A percentile compares a stretch with the other conserved stretches of the same genome.
phyloP scores from a whole-genome alignment of 2,113 vertebrate species.

The Strix uralensis region DNA sequence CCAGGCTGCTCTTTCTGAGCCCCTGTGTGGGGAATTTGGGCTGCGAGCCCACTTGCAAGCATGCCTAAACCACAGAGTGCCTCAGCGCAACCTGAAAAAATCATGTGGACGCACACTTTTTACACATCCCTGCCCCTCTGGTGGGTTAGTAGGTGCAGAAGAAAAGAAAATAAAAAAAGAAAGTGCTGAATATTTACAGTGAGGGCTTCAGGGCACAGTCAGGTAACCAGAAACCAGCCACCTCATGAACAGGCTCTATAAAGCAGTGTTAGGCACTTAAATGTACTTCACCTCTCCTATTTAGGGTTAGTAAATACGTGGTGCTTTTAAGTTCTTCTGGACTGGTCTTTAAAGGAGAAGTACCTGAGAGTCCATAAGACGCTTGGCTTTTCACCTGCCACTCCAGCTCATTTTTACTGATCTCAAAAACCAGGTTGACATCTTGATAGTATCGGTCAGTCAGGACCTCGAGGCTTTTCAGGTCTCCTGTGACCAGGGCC shows the following conservation, averaged over 20 bases:
- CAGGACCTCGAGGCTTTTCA: constrained; percentile 49
- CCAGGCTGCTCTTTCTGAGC: background rate
- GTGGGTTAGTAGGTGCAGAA: background rate
- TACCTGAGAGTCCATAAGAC: constrained; percentile 77
- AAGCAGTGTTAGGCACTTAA: background rate
- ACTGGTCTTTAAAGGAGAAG: background rate
- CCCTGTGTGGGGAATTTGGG: background rate
- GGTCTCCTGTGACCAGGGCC: constrained; percentile 64
- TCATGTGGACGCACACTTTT: fast-evolving
- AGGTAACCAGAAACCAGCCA: background rate
- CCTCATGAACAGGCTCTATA: background rate
- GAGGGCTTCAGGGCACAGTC: too few relatives aligned
- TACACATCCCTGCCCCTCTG: background rate
- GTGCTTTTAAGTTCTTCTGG: background rate
- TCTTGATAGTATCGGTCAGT: constrained; percentile 61
- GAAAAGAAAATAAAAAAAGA: background rate
- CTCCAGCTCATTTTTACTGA: constrained; percentile 68
- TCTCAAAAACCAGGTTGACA: constrained; percentile 69
- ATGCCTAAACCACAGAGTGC: background rate
- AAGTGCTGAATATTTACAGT: background rate
- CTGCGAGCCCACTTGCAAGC: background rate
- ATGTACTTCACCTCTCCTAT: background rate
- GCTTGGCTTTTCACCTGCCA: constrained; percentile 70
- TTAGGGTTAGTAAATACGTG: background rate
- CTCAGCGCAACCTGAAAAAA: background rate